Base-by-base conservation (phyloP, 2,888 invertebrate genomes). In the Cataglyphis cursor region DNA sequence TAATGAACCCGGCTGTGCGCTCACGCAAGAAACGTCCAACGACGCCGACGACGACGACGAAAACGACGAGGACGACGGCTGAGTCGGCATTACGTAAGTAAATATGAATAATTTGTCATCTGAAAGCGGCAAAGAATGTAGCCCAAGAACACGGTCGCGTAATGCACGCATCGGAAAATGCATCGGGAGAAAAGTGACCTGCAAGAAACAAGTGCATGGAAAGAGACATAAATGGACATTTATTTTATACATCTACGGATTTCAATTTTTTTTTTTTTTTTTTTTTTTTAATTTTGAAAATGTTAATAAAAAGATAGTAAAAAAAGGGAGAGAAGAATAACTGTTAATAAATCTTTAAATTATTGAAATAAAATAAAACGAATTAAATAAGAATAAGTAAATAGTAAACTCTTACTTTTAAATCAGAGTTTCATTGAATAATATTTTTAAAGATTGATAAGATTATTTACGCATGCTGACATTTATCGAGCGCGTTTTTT, bases 1-100 rank as follows among this genome's bases (percentile, higher is more conserved):
- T 91, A 92, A 92, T 91, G 91, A 93, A 93, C 90, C 88, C 91
- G 90, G 89, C 84, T 90, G 89, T 87, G 64, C 85, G 81, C 80
- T 78, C 80, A 81, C 70, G 81, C 70, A 68, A 82, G 87, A 85
- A 87, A 83, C 88, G 81, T 90, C 85, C 90, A 66, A 86, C 84
- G 73, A 62, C 83, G 64, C 1, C 48, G 35, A 31, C 28, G 48
- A 78, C 66, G 41, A 66, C 65, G 68, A 66, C 74, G 66, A 74
- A 38, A 61, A 82, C 82, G 41, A 0, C 64, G 28, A 44, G 57
- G 57, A 78, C 78, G 44, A 31, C 31, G 44, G 59, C 41, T 44
- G 54, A 24, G 28, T 31, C 35, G 41, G 80, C 72, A 73, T 92
- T 93, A 92, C 85, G 92, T 93, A 93, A 93, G 93, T 92, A 87